phyloP scores from a whole-genome alignment of 1,140 invertebrate species.

The Gerris buenoi region DNA sequence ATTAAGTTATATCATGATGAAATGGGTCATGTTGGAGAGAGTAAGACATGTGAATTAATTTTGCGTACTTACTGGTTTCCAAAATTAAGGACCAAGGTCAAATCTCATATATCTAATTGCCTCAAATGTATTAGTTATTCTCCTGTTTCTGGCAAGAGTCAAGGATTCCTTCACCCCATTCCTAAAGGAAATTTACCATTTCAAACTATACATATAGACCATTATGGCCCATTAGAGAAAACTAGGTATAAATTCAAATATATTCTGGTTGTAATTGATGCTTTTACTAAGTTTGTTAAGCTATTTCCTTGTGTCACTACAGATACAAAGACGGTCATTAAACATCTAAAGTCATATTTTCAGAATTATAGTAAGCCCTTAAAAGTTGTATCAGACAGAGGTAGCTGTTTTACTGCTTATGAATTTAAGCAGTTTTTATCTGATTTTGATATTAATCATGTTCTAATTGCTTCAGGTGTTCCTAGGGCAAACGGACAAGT shows the following conservation, averaged over 20 bases:
- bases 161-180: not conserved
- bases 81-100: constrained; percentile 14
- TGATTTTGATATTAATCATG: not conserved
- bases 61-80: constrained; percentile 18
- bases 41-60: not conserved
- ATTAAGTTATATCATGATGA: not conserved
- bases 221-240: not conserved
- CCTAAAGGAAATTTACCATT: not conserved
- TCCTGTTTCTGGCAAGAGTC: not conserved
- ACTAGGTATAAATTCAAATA: constrained; percentile 11
- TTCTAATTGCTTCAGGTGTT: not conserved
- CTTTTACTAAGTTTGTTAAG: constrained; percentile 21
- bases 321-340: constrained; percentile 12
- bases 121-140: not conserved
- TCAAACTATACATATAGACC: not conserved
- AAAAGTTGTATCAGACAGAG: constrained; percentile 16
- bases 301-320: constrained; percentile 14
- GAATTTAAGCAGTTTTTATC: constrained; percentile 16
- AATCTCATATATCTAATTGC: constrained; percentile 15
- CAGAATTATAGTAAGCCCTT: constrained; percentile 13
- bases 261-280: constrained; percentile 23
- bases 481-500: not conserved
- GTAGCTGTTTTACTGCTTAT: constrained; percentile 16
- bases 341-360: constrained; percentile 12
- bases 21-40: not conserved